A percentile compares a stretch with the other conserved stretches of the same genome.
These are phyloP conservation scores for Chaenodraco wilsoni DNA, from an alignment of 2,797 vertebrate genomes.

Conservation along the genomic window DNA sequence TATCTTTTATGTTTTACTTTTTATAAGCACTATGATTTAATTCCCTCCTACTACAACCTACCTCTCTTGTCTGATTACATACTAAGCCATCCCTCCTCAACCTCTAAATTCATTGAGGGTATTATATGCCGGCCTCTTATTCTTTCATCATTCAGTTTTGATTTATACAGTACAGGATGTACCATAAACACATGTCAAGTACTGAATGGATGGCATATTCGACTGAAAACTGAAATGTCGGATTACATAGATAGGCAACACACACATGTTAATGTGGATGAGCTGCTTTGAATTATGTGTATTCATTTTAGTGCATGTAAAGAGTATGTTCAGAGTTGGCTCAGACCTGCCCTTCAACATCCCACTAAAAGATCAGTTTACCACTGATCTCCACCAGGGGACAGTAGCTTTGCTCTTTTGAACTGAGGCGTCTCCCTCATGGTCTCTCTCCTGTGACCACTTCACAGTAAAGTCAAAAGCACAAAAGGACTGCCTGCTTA, in stretches of 20 bases:
- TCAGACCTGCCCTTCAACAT: slow-evolving; percentile 24
- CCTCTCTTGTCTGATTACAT: slow-evolving; percentile 39
- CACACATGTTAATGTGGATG: slow-evolving; percentile 42
- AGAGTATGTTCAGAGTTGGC: slow-evolving; percentile 30
- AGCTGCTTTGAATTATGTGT: slow-evolving; percentile 44
- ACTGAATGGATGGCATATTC: slow-evolving; percentile 51
- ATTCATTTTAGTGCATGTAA: slow-evolving; percentile 1
- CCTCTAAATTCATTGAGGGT: slow-evolving; percentile 45
- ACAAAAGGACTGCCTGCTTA: slow-evolving; percentile 59
- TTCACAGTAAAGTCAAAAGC: slow-evolving; percentile 55
- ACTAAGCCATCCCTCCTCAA: slow-evolving; percentile 39
- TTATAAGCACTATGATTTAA: slow-evolving; percentile 25
- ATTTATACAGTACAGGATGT: slow-evolving; percentile 52
- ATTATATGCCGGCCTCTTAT: slow-evolving; percentile 26
- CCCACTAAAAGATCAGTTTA: slow-evolving; percentile 21
- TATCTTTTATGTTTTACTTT: neutral
- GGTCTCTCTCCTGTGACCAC: slow-evolving; percentile 19
- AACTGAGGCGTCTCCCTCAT: slow-evolving; percentile 33
- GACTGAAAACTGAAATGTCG: slow-evolving; percentile 51
- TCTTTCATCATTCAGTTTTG: slow-evolving; percentile 57
- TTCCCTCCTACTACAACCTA: slow-evolving; percentile 14
- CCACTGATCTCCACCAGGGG: slow-evolving; percentile 72
- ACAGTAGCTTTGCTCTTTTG: slow-evolving; percentile 63
- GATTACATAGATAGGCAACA: slow-evolving; percentile 46
- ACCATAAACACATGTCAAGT: slow-evolving; percentile 58